These are phyloP conservation scores for Paguma larvata DNA, from an alignment of 2,797 vertebrate species.

Conservation along the genomic window DNA sequence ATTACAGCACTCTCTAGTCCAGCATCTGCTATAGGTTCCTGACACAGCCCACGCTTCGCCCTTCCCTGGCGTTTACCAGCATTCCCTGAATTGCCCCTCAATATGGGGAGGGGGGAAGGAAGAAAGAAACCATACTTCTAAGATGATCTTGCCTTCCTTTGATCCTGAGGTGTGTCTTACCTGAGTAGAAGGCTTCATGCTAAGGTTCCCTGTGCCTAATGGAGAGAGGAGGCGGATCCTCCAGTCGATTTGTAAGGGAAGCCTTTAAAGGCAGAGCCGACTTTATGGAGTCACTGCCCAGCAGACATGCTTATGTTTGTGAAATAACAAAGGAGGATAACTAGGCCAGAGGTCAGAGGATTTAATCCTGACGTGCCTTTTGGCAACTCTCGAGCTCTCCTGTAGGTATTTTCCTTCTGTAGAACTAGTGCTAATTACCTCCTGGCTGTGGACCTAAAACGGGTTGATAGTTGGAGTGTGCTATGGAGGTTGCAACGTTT, in stretches of 20 bases:
- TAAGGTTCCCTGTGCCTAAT: neutral
- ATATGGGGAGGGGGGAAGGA: too few relatives aligned
- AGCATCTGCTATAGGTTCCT: neutral
- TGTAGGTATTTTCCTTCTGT: neutral
- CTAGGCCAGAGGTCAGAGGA: conserved; percentile 28
- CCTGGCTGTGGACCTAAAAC: neutral
- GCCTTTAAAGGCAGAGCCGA: neutral
- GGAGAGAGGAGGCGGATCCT: neutral
- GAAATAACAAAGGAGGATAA: neutral
- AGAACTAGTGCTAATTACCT: neutral
- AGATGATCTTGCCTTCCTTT: neutral
- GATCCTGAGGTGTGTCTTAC: neutral
- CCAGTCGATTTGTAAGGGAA: neutral
- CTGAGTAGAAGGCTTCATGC: neutral
- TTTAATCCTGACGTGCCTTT: neutral
- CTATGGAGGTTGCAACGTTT: neutral
- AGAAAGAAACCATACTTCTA: neutral
- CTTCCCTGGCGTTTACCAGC: neutral
- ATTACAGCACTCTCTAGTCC: neutral
- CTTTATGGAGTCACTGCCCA: neutral
- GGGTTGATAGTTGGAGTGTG: neutral
- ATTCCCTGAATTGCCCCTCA: neutral
- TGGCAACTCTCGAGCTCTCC: neutral
- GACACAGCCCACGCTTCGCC: neutral
- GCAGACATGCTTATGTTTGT: neutral